These are phyloP conservation scores for Galeopsomyia nigrocyanea DNA, from an alignment of 2,888 invertebrate genomes.

Conservation along the genomic window DNA sequence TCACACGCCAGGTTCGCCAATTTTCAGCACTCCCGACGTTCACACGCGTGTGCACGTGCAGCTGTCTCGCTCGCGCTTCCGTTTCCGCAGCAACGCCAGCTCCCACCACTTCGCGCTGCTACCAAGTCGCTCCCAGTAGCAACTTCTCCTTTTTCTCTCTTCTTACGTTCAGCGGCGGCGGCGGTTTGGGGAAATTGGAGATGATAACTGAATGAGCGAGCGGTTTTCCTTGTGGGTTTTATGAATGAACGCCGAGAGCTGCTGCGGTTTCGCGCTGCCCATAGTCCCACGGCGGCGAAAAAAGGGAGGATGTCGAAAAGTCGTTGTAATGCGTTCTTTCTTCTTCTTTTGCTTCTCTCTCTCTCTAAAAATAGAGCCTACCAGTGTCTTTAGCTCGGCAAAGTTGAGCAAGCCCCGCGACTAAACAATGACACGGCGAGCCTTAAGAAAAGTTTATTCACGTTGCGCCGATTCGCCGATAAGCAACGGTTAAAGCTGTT, in stretches of 20 bases:
- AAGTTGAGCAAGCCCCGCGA: constrained; percentile 12
- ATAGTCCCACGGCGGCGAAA: not conserved
- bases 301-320: constrained; percentile 16
- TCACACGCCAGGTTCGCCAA: constrained; percentile 65
- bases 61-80: constrained; percentile 46
- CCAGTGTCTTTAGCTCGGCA: not conserved
- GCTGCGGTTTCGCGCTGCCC: constrained; percentile 15
- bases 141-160: not conserved
- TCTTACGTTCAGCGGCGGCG: not conserved
- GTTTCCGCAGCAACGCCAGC: constrained; percentile 34
- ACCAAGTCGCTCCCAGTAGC: too few relatives aligned
- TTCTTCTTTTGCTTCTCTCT: constrained; percentile 1
- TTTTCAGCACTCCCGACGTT: not conserved
- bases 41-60: not conserved
- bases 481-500: constrained; percentile 24
- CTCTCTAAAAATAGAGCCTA: too few relatives aligned
- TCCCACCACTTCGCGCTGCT: too few relatives aligned
- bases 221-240: constrained; percentile 45
- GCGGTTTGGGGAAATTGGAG: constrained; percentile 43
- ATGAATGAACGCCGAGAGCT: constrained; percentile 33
- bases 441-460: constrained; percentile 35
- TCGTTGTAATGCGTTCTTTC: constrained; percentile 1
- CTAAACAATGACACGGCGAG: constrained; percentile 26
- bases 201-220: constrained; percentile 47
- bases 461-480: constrained; percentile 40